Percentiles rank a stretch among this genome's conserved stretches.
Conservation (phyloP, 2,888 invertebrate species). For the Byasa hedistus region DNA sequence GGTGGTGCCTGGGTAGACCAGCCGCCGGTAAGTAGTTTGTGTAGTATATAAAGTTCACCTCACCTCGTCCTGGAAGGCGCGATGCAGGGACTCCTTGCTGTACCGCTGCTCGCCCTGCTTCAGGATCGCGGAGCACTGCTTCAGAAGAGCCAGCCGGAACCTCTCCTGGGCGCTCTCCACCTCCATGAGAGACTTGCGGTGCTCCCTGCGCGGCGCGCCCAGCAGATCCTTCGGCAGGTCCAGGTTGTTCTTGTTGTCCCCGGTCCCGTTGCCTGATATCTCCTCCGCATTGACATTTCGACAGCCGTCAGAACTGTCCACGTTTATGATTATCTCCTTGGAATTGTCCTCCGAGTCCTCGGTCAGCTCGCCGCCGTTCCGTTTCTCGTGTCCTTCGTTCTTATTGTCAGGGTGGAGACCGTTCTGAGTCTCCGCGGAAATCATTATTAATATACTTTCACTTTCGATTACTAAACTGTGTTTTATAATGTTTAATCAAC, state of each 20-base stretch:
- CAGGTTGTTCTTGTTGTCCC: slow-evolving; percentile 12
- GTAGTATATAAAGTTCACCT: slow-evolving; percentile 37
- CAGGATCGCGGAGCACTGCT: slow-evolving; percentile 83
- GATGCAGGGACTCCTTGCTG: slow-evolving; percentile 82
- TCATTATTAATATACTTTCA: not conserved
- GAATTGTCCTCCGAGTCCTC: not conserved
- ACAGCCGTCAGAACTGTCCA: slow-evolving; percentile 29
- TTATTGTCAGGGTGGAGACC: slow-evolving; percentile 12
- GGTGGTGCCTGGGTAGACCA: no score
- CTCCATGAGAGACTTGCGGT: slow-evolving; percentile 83
- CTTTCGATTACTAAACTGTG: not conserved
- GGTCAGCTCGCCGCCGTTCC: not conserved
- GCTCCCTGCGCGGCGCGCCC: slow-evolving; percentile 52
- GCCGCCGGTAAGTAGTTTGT: no score
- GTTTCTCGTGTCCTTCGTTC: not conserved
- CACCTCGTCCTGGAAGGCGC: slow-evolving; percentile 85
- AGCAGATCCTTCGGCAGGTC: slow-evolving; percentile 42
- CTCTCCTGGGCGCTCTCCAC: slow-evolving; percentile 84
- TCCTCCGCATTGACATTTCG: slow-evolving; percentile 29
- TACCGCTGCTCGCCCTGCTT: slow-evolving; percentile 81
- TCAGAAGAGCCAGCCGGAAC: slow-evolving; percentile 80
- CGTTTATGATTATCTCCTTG: slow-evolving; percentile 29
- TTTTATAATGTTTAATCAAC: not conserved
- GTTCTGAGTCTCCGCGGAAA: slow-evolving; percentile 12
- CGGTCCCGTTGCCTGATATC: slow-evolving; percentile 13